phyloP scores from a whole-genome alignment of 2,113 vertebrate species.

The Syngnathus floridae region DNA sequence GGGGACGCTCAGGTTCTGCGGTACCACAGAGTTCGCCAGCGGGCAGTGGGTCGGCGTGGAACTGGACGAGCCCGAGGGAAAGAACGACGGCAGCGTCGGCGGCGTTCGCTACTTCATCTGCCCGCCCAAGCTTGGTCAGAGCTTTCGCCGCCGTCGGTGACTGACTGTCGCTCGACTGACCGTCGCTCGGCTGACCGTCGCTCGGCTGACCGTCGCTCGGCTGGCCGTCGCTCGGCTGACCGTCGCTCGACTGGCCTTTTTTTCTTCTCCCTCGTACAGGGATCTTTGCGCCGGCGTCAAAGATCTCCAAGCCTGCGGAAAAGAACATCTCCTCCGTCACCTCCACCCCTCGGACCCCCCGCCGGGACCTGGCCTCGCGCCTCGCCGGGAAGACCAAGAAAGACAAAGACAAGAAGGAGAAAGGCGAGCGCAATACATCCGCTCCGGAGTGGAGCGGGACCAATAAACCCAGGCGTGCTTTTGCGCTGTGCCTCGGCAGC shows the following conservation, averaged over 20 bases:
- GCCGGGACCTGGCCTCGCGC: conserved; percentile 80
- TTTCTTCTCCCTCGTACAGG: conserved; percentile 57
- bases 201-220: too few species aligned
- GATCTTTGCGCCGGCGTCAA: conserved; percentile 84
- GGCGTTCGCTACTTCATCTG: conserved; percentile 90
- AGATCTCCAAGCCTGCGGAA: conserved; percentile 78
- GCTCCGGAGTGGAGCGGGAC: too few species aligned
- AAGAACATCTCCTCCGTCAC: conserved; percentile 78
- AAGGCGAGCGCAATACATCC: conserved; percentile 26
- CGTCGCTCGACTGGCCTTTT: background rate
- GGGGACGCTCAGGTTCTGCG: conserved; percentile 84
- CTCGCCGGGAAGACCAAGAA: conserved; percentile 80
- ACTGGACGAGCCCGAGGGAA: conserved; percentile 85
- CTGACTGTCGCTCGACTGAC: too few species aligned
- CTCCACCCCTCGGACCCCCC: conserved; percentile 82
- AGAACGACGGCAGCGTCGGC: conserved; percentile 87
- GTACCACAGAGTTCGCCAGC: conserved; percentile 88
- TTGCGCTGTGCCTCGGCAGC: conserved; percentile 39
- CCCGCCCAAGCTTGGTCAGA: conserved; percentile 82
- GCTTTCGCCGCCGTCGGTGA: too few species aligned
- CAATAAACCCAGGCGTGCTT: too few species aligned
- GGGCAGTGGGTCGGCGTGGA: conserved; percentile 93
- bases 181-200: too few species aligned
- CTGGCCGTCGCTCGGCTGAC: too few species aligned
- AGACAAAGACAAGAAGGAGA: conserved; percentile 80